Evolutionary conservation across 37 sponge, comb jelly and placozoan genomes (phyloP).

Genomic region (Geodia barretti): DNA sequence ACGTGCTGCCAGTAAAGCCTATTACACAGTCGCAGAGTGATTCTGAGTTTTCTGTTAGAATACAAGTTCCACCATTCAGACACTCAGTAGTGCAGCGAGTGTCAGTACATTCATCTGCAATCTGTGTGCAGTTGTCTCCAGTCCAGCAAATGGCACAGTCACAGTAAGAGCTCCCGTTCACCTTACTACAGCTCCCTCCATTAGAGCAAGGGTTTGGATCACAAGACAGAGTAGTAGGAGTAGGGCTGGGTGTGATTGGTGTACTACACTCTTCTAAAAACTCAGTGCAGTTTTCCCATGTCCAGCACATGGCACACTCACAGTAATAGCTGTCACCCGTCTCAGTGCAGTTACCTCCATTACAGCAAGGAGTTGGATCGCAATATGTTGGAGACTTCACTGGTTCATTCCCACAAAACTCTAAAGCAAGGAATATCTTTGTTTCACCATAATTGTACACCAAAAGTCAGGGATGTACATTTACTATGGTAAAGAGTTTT

Average conservation of each 20-base stretch:
- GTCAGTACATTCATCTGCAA: too few species aligned
- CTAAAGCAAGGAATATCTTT: neutral
- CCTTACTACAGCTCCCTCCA: too few species aligned
- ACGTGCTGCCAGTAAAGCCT: neutral
- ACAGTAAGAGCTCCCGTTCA: too few species aligned
- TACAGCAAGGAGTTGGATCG: slow-evolving; percentile 6
- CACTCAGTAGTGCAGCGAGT: neutral
- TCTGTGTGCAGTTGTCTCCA: neutral
- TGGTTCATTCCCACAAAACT: too few species aligned
- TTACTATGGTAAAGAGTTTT: too few species aligned
- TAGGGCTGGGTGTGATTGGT: too few species aligned
- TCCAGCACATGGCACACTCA: too few species aligned
- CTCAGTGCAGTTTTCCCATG: slow-evolving; percentile 34
- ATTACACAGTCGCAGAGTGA: neutral
- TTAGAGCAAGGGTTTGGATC: too few species aligned
- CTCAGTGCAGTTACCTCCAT: slow-evolving; percentile 23
- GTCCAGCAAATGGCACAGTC: neutral
- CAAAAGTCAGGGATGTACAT: slow-evolving; percentile 21
- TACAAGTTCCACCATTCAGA: neutral
- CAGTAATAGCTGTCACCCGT: slow-evolving; percentile 22
- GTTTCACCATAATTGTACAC: slow-evolving; percentile 38
- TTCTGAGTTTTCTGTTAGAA: too few species aligned
- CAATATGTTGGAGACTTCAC: too few species aligned
- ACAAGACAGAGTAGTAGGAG: too few species aligned
- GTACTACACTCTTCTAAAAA: too few species aligned